Evolutionary conservation across 1,140 invertebrate species (phyloP).

Genomic region (Homalodisca vitripennis): DNA sequence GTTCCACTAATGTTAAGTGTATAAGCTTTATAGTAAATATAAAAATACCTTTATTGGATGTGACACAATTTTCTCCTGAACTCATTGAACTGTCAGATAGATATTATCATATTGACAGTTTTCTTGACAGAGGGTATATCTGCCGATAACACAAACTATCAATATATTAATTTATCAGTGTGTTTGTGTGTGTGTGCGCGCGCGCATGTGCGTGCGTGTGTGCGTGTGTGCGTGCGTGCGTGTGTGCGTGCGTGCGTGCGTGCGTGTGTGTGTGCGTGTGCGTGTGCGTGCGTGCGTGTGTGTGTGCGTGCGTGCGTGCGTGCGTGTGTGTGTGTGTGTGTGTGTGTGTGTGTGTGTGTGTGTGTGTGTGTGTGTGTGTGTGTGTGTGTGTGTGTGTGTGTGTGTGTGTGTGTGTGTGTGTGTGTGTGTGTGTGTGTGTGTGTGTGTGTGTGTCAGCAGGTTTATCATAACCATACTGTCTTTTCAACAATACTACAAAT

Average conservation of each 20-base stretch:
- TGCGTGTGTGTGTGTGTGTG: constrained; percentile 3
- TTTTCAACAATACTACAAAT: too few species aligned
- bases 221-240: constrained; percentile 2
- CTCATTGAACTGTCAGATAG: too few species aligned
- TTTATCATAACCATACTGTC: neutral
- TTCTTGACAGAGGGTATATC: too few species aligned
- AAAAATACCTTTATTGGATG: too few species aligned
- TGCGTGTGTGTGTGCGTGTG: constrained; percentile 3
- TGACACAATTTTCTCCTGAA: too few species aligned
- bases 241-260: constrained; percentile 2
- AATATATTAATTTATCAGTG: too few species aligned
- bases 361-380: constrained; percentile 3
- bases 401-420: constrained; percentile 3
- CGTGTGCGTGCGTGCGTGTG: constrained; percentile 2
- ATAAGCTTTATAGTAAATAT: too few species aligned
- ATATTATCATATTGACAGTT: too few species aligned
- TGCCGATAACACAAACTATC: too few species aligned
- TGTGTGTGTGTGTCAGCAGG: neutral
- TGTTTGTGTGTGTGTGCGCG: too few species aligned
- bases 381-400: constrained; percentile 3
- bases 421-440: constrained; percentile 3
- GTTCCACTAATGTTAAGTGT: too few species aligned
- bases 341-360: constrained; percentile 3
- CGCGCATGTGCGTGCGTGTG: constrained; percentile 2
- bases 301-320: constrained; percentile 2